Base-by-base conservation (phyloP, 1,140 invertebrate species). In the Cyphomyrmex costatus region DNA sequence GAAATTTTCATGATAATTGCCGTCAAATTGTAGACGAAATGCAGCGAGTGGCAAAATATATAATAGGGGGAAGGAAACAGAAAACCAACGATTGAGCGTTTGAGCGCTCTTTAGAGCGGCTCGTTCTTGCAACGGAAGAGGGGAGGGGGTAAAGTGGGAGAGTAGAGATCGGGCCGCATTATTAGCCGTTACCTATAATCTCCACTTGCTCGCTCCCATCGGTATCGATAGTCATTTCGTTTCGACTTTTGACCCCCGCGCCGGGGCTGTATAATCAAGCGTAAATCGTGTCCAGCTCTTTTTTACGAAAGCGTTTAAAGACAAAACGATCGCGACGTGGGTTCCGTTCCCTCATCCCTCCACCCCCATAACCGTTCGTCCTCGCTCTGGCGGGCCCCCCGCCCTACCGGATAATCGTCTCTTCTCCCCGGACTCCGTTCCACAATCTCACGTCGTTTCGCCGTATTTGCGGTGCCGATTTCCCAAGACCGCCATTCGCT, bases 151-250 rank as follows among this genome's bases (percentile, higher is more conserved):
- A 1, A 24, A 27, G 51, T 24, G 30, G 56, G 24, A 58, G 24
- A 56, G 27, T 1, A 76, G 36, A 63, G 70, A 86, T 89, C 46
- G 49, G 65, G 88, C 82, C 84, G 77, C 92, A 92, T 93, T 90
- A 95, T 95, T 94, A 94, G 93, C 89, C 88, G 92, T 95, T 95
- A 94, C 85, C 93, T 89, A 85, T 92, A 93, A 94, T 95, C 91
- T 88, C 63, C 84, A 85, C 86, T 90, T 90, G 89, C 85, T 92
- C 87, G 88, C 85, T 91, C 90, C 79, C 92, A 91, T 92, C 88
- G 79, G 73, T 88, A 92, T 94, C 92, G 86, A 92, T 91, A 90
- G 85, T 93, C 89, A 92, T 93, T 92, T 93, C 71, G 86, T 82
- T 60, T 33, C 93, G 92, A 95, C 94, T 91, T 92, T 92, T 94